phyloP scores from a whole-genome alignment of 2,797 vertebrate genomes.

The Loris lydekkerianus region DNA sequence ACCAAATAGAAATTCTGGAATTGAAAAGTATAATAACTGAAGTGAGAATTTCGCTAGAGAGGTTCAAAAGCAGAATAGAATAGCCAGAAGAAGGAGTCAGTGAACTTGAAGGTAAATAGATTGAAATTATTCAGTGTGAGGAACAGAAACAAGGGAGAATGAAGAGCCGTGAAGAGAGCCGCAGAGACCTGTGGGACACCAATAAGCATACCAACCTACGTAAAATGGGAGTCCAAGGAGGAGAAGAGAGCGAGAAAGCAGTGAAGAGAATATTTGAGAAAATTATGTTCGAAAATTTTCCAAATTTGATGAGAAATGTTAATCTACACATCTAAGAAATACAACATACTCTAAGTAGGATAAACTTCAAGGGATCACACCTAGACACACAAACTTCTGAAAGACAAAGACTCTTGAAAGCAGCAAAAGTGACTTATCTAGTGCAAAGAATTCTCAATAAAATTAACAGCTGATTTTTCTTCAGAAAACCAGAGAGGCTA shows the following conservation, averaged over 20 bases:
- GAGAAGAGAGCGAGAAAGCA: background rate
- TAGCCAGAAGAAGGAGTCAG: background rate
- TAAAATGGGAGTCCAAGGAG: background rate
- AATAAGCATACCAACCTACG: background rate
- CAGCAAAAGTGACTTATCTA: background rate
- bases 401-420: slow-evolving; percentile 36
- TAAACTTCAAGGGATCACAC: background rate
- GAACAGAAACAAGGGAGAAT: background rate
- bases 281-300: slow-evolving; percentile 32
- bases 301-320: background rate
- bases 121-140: background rate
- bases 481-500: slow-evolving; percentile 34
- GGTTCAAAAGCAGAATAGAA: background rate
- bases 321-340: background rate
- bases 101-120: background rate
- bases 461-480: background rate
- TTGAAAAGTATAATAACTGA: background rate
- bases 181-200: background rate
- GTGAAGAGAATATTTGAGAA: background rate
- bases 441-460: background rate
- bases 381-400: background rate
- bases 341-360: background rate
- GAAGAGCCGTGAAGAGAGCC: background rate
- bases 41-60: background rate
- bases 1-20: slow-evolving; percentile 8